phyloP scores from a whole-genome alignment of 2,113 vertebrate species.

The Anhinga anhinga region DNA sequence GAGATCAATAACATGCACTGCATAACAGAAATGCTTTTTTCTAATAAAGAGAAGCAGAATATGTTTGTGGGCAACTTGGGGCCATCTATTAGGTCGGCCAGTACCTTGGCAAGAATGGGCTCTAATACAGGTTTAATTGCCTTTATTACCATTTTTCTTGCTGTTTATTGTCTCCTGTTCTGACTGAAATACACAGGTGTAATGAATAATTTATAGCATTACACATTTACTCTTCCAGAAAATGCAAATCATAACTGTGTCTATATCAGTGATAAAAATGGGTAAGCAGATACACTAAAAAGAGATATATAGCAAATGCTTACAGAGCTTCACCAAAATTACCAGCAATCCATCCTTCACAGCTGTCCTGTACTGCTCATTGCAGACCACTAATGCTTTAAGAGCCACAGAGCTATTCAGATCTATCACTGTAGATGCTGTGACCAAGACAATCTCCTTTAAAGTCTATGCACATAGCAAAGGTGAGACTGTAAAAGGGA shows the following conservation, averaged over 20 bases:
- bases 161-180: not conserved
- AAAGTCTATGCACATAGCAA: not conserved
- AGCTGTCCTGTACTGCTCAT: not conserved
- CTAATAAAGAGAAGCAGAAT: not conserved
- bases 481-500: not conserved
- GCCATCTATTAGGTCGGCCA: not conserved
- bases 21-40: not conserved
- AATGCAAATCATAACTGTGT: not conserved
- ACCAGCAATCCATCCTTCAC: not conserved
- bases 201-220: slow-evolving; percentile 48
- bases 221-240: slow-evolving; percentile 27
- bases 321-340: not conserved
- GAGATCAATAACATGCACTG: not conserved
- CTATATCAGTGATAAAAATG: slow-evolving; percentile 9
- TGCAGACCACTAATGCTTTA: not conserved
- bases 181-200: not conserved
- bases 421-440: not conserved
- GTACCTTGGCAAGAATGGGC: not conserved
- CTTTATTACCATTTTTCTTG: not conserved
- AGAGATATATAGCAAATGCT: slow-evolving; percentile 1
- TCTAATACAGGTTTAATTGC: not conserved
- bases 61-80: not conserved
- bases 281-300: not conserved
- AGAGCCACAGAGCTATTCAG: not conserved
- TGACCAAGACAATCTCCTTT: not conserved